These are phyloP conservation scores for Panonychus citri DNA, from an alignment of 1,140 invertebrate genomes.

Conservation along the genomic window DNA sequence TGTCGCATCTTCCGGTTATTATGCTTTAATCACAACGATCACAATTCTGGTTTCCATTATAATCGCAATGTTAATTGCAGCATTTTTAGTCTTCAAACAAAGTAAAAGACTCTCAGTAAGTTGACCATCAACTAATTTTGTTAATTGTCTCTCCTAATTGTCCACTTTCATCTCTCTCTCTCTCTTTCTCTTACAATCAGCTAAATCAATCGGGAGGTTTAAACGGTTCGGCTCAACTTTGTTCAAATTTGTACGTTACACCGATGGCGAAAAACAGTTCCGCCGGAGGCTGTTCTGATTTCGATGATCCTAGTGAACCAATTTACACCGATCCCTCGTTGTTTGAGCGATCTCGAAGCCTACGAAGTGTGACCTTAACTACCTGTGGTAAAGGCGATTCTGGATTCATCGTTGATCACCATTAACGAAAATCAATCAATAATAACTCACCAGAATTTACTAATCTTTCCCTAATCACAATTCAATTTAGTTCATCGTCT, in stretches of 20 bases:
- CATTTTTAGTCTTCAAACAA: slow-evolving; percentile 25
- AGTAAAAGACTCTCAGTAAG: slow-evolving; percentile 1
- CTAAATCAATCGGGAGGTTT: not conserved
- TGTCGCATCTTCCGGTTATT: slow-evolving; percentile 45
- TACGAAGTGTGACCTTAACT: slow-evolving; percentile 11
- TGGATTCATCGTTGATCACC: no score
- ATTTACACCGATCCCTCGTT: slow-evolving; percentile 76
- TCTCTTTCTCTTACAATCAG: not conserved
- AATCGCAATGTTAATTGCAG: slow-evolving; percentile 34
- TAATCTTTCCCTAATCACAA: no score
- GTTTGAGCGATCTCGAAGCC: slow-evolving; percentile 50
- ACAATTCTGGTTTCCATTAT: slow-evolving; percentile 41
- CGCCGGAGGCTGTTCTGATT: slow-evolving; percentile 29
- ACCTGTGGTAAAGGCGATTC: not conserved
- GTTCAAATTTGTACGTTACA: not conserved
- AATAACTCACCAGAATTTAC: no score
- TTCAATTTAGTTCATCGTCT: no score
- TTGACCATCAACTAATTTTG: no score
- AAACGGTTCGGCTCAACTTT: not conserved
- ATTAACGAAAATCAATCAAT: no score
- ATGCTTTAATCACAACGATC: slow-evolving; percentile 43
- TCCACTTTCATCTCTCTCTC: not conserved
- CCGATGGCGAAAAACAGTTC: not conserved
- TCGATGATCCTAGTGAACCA: slow-evolving; percentile 41
- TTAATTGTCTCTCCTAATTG: no score